Percentiles rank a stretch among this genome's conserved stretches.
These are phyloP conservation scores for Pseudococcus longispinus DNA, from an alignment of 2,888 invertebrate species.

Conservation along the genomic window DNA sequence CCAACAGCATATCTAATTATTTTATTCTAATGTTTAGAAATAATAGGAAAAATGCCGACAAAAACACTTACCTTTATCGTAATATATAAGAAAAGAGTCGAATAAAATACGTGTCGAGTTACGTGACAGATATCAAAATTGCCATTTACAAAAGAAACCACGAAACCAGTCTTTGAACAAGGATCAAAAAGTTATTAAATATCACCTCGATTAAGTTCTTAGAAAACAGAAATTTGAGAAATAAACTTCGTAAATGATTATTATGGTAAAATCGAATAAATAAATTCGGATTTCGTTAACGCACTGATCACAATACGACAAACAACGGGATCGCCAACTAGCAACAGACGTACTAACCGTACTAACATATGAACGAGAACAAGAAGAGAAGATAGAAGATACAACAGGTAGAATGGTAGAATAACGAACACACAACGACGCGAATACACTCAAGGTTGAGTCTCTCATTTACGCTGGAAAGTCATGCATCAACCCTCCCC, in stretches of 20 bases:
- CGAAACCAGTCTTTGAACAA: background rate
- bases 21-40: background rate
- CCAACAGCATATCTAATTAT: background rate
- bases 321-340: background rate
- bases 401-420: conserved; percentile 16
- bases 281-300: background rate
- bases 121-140: background rate
- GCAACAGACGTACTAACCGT: background rate
- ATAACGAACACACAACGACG: background rate
- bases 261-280: background rate
- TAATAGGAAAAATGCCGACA: background rate
- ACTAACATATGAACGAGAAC: background rate
- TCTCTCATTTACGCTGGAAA: conserved; percentile 38
- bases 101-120: background rate
- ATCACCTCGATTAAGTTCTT: background rate
- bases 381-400: background rate
- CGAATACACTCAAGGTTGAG: conserved; percentile 28
- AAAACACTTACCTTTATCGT: background rate
- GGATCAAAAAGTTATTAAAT: background rate
- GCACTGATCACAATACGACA: background rate
- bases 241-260: background rate
- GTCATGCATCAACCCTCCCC: conserved; percentile 23
- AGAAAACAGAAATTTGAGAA: background rate
- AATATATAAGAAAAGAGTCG: background rate
- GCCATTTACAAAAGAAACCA: background rate